Base-by-base conservation (phyloP, 2,888 invertebrate species). In the Chymomyza caudatula region DNA sequence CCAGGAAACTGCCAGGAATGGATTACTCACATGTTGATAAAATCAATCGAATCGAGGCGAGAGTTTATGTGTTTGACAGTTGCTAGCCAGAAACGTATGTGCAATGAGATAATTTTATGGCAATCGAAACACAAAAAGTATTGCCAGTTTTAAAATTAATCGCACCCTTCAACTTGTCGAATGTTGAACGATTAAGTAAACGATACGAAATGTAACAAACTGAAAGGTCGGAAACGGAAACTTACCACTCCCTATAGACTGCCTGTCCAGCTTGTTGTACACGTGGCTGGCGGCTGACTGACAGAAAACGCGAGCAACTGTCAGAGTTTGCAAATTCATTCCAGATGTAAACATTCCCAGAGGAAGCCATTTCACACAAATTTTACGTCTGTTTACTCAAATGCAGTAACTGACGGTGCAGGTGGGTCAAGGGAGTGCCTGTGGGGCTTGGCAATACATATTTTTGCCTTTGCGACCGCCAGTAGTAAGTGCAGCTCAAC, bases 291-390 rank as follows among this genome's bases (percentile, higher is more conserved):
- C 69, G 78, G 72, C 77, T 79, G 78, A 82, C 80, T 82, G 83
- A 82, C 78, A 74, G 69, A 72, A 61, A 79, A 82, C 80, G 83
- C 78, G 82, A 76, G 74, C 82, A 82, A 78, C 84, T 80, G 84
- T 78, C 79, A 80, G 70, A 75, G 69, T 67, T 76, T 73, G 81
- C 78, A 79, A 83, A 79, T 83, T 80, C 79, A 83, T 78, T 80
- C 76, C 79, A 80, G 79, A 77, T 80, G 79, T 80, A 78, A 83
- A 80, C 74, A 78, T 83, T 80, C 79, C 74, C 79, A 83, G 71
- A 78, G 79, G 81, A 83, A 83, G 71, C 75, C 71, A 76, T 78
- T 83, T 78, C 72, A 75, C 71, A 71, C 71, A 83, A 83, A 73
- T 80, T 79, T 77, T 76, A 73, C 80, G 76, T 83, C 71, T 80